Conservation (phyloP, 2,888 invertebrate genomes). For the Uloborus plumipes region DNA sequence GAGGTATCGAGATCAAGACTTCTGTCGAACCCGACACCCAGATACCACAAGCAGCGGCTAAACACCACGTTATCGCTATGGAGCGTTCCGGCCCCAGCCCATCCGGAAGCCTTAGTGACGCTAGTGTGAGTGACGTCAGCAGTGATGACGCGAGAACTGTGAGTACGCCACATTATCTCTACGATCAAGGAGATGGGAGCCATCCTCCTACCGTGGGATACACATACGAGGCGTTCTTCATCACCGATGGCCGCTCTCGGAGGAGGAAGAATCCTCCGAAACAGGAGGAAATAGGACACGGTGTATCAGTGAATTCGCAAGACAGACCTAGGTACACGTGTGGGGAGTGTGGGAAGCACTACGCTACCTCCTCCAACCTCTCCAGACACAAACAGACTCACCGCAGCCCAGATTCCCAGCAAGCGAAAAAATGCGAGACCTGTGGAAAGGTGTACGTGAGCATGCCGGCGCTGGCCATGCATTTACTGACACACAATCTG, state of each 20-base stretch:
- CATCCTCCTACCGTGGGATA: conserved; percentile 71
- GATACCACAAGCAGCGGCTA: background rate
- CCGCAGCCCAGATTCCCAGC: conserved; percentile 83
- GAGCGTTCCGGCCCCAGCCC: conserved; percentile 52
- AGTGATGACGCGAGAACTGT: conserved; percentile 36
- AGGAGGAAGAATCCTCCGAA: conserved; percentile 42
- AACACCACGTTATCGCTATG: conserved; percentile 29
- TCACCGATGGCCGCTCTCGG: conserved; percentile 78
- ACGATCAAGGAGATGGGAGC: conserved; percentile 1
- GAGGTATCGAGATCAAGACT: conserved; percentile 46
- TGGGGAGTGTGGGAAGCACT: conserved; percentile 89
- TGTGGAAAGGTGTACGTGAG: conserved; percentile 90
- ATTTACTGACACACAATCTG: conserved; percentile 85
- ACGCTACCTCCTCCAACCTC: conserved; percentile 90
- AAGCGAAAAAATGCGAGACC: conserved; percentile 83
- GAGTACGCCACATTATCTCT: conserved; percentile 34
- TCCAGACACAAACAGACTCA: conserved; percentile 93
- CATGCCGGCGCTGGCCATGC: conserved; percentile 90
- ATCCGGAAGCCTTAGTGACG: conserved; percentile 58
- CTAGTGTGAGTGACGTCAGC: conserved; percentile 32
- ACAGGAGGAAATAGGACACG: background rate
- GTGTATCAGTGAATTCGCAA: background rate
- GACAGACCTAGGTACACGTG: conserved; percentile 77
- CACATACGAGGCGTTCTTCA: conserved; percentile 75
- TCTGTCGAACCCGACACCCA: background rate